Base-by-base conservation (phyloP, 2,113 vertebrate genomes). In the Porphyrio hochstetteri region DNA sequence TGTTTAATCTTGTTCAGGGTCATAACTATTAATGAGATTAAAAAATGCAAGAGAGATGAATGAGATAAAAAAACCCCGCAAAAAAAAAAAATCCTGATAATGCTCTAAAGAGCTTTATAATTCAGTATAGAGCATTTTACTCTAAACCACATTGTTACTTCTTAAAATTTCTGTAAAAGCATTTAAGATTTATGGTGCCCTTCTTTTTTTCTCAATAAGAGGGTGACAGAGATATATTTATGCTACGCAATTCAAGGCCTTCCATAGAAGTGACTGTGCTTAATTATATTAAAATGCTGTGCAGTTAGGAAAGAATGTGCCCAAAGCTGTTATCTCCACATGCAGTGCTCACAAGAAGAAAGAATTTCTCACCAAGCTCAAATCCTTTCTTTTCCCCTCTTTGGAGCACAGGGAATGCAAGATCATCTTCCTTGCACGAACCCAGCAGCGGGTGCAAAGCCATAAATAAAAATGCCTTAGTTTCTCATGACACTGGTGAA, bases 221-320 rank as follows among this genome's bases (percentile, higher is more conserved):
- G 15, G 10, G 59, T 79, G 52, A 33, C 46, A 82, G 70, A 68
- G 53, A n/a, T 63, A 27, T 63, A 7, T 82, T 82, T 87, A 24
- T 19, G 33, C 35, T 85, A 50, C 10, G 17, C 3, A 7, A 4
- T 46, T 92, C 29, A 16, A 36, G 80, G 52, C 28, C 35, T 57
- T 88, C 9, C 1, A 61, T 72, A 55, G 27, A 82, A 84, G 38
- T 61, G 38, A 12, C 70, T 84, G 17, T 61, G 55, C 21, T 92
- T 95, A 82, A 92, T 91, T 87, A 69, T 65, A 44, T 92, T 69
- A 61, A 87, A 81, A 69, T 77, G 50, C 42, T 85, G 50, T 69
- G 81, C 50, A 69, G 74, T 76, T 91, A 72, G 29, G 63, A 81
- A 92, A 79, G 74, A 82, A 72, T 65, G 74, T 89, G 87, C 87